Conservation (phyloP, 2,113 vertebrate species). For the Platanista minor region DNA sequence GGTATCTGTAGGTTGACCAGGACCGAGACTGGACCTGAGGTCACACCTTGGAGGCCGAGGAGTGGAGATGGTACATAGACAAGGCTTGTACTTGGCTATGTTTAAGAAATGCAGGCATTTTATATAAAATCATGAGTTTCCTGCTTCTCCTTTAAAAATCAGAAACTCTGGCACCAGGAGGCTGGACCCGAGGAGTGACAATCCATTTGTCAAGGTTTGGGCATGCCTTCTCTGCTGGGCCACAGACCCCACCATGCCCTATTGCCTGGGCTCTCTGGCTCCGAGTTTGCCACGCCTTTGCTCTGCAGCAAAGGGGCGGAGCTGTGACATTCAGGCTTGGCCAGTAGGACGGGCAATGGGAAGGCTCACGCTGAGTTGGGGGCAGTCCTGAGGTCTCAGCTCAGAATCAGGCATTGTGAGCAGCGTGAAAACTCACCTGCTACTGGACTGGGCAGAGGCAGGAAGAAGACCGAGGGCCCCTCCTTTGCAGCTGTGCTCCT, state of each 20-base stretch:
- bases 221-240: not conserved
- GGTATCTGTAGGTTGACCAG: not conserved
- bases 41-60: not conserved
- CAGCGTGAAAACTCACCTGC: not conserved
- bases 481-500: rapidly evolving
- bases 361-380: not conserved
- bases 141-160: not conserved
- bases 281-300: not conserved
- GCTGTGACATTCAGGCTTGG: not conserved
- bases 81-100: not conserved
- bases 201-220: not conserved
- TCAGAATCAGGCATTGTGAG: not conserved
- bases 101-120: not conserved
- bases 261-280: rapidly evolving
- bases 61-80: not conserved
- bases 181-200: not conserved
- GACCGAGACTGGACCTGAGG: not conserved
- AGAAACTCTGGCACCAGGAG: not conserved
- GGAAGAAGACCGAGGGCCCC: rapidly evolving
- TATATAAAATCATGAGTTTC: not conserved
- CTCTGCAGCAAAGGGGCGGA: not conserved
- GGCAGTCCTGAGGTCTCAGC: not conserved
- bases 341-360: not conserved
- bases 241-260: not conserved
- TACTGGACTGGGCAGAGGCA: not conserved